Evolutionary conservation across 2,113 vertebrate species (phyloP), one percentile per base, ranked within the genome.

Genomic region (Fulica atra): DNA sequence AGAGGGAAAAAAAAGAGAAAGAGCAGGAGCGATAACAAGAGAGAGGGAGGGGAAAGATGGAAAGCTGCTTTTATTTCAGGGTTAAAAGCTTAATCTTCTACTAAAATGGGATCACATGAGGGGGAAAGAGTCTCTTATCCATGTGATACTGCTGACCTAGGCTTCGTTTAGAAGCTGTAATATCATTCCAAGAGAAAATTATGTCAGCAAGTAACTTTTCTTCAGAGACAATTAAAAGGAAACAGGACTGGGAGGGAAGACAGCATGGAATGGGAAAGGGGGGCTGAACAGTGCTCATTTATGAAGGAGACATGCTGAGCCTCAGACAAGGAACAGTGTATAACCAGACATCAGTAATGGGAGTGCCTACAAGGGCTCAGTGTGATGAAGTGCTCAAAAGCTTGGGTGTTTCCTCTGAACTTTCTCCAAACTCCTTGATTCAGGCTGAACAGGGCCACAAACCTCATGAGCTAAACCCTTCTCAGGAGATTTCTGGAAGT

Each of bases 51-150:
- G 77, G 46, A 14, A 89, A 72, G 46, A 68, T 57, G 84, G 80
- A 95, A 95, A 95, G 53, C 81, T 92, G 94, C 60, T 86, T 95
- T 96, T 91, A 96, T 92, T 95, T 88, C 83, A 61, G 44, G 88
- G 88, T 91, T 95, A 95, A 77, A 95, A 92, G 81, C 85, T 60
- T 93, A 91, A 97, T 97, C 94, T 92, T 93, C 84, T 86, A 66
- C 82, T 92, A 92, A 97, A 76, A 70, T 16, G 0, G 61, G 28
- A 91, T 86, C 59, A 36, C 23, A 53, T 89, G 93, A 93, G 83
- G 64, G 57, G 42, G 91, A 86, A 89, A 87, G 56, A 78, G 71
- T 86, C 77, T 90, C 94, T 95, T 76, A 76, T 82, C 81, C 94
- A 26, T 21, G 59, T 86, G 86, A 88, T 72, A n/a, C 36, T 13